Evolutionary conservation across 2,113 vertebrate species (phyloP).

Genomic region (Todiramphus chloris): DNA sequence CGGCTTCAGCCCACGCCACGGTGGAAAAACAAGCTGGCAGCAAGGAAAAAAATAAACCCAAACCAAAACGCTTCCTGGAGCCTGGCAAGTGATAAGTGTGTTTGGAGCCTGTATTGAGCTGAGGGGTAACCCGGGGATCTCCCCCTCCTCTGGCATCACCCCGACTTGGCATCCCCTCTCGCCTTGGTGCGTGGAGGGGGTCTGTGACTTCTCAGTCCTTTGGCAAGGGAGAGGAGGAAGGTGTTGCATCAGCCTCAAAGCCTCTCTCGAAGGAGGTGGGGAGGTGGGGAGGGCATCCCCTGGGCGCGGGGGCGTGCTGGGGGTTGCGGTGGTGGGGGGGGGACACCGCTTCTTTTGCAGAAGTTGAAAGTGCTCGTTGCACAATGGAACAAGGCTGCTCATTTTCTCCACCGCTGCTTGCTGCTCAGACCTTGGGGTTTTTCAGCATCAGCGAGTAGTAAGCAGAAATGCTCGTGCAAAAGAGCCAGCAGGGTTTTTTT

Average conservation of each 20-base stretch:
- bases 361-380: neutral
- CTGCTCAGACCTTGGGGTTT: neutral
- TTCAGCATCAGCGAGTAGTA: neutral
- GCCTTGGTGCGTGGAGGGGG: neutral
- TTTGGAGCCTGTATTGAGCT: neutral
- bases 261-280: neutral
- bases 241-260: conserved; percentile 19
- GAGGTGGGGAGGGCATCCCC: conserved; percentile 17
- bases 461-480: neutral
- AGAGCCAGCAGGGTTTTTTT: neutral
- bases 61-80: neutral
- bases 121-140: neutral
- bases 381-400: neutral
- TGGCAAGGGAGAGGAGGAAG: neutral
- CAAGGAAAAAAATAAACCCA: neutral
- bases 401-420: neutral
- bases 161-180: neutral
- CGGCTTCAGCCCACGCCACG: neutral
- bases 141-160: neutral
- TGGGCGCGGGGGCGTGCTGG: neutral
- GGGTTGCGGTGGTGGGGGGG: neutral
- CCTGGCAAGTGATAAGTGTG: neutral
- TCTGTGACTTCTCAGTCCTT: neutral
- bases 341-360: neutral
- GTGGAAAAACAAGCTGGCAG: conserved; percentile 40